Evolutionary conservation across 1,140 invertebrate genomes (phyloP), one percentile per base, ranked within the genome.

Genomic region (Drosophila repletoides): DNA sequence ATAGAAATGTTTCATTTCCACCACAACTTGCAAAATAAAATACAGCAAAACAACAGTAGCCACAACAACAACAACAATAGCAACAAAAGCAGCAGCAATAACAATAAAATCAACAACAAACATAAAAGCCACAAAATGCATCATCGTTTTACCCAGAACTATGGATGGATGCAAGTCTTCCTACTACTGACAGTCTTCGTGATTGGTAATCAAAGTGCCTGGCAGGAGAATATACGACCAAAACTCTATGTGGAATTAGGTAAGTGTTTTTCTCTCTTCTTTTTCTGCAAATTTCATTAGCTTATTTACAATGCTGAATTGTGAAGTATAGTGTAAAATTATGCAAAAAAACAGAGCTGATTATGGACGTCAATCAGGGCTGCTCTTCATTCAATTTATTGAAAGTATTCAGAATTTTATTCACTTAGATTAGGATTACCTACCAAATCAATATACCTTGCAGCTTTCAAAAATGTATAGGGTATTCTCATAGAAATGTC

Each of bases 241-340:
- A 96, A 96, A 93, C 95, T 96, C 93, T 95, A 94, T 92, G 95
- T 95, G 90, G 94, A 95, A 93, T 92, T 95, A 93, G 95, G 95
- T 96, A 90, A 94, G 95, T 76, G n/a, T n/a, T n/a, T n/a, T n/a
- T n/a, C n/a, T n/a, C n/a, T n/a, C n/a, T n/a, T n/a, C n/a, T n/a
- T n/a, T n/a, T n/a, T n/a, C n/a, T n/a, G n/a, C n/a, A n/a, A n/a
- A n/a, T n/a, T n/a, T n/a, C n/a, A n/a, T n/a, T n/a, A n/a, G n/a
- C n/a, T n/a, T n/a, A n/a, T n/a, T n/a, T n/a, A n/a, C n/a, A n/a
- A n/a, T n/a, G n/a, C n/a, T n/a, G n/a, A n/a, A n/a, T n/a, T n/a
- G n/a, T n/a, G n/a, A n/a, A n/a, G n/a, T n/a, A n/a, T n/a, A n/a
- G n/a, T n/a, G n/a, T n/a, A n/a, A n/a, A n/a, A n/a, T n/a, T n/a